Base-by-base conservation (phyloP, 92 coral and sea anemone species). In the Bergia sp. region DNA sequence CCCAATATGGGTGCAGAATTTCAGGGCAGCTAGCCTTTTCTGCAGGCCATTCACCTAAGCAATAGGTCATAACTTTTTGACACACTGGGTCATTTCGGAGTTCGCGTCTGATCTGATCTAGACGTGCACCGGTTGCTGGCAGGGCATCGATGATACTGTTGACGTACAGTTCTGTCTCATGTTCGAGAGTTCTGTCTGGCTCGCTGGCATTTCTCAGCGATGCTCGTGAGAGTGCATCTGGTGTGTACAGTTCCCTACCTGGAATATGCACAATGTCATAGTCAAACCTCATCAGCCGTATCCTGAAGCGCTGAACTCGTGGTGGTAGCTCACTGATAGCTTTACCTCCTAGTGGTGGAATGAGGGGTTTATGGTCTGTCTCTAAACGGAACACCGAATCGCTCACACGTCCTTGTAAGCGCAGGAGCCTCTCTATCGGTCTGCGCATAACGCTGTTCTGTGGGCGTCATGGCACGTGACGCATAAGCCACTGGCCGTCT, bases 1-100 rank as follows among this genome's bases (percentile, higher is more conserved):
- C 79, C 92, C 40, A 67, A 55, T 90, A 86, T 0, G 86, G 88
- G 20, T 18, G 36, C n/a, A 55, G 37, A 64, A 84, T 43, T 18
- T 74, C 86, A 41, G 55, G 40, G 18, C 80, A 82, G 16, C 80
- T 42, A 29, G 29, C 29, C 66, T 43, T 90, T 37, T 90, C 92
- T 5, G 71, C 37, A 55, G 92, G 92, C 90, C 92, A 90, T 75
- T 79, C 50, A 37, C 86, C 86, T 36, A 37, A 43, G 37, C 81
- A 85, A 74, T 85, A 72, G 12, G 82, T 79, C 89, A 47, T 90
- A 38, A 89, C 65, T 73, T 82, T 80, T 73, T 76, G 82, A 80
- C 83, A 76, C 44, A 84, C 85, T 40, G 77, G 88, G 44, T 89
- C 90, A 78, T 90, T 61, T 64, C 53, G 80, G 77, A 45, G 87